phyloP scores from a whole-genome alignment of 2,888 invertebrate genomes.

The Drosophila austrosaltans region DNA sequence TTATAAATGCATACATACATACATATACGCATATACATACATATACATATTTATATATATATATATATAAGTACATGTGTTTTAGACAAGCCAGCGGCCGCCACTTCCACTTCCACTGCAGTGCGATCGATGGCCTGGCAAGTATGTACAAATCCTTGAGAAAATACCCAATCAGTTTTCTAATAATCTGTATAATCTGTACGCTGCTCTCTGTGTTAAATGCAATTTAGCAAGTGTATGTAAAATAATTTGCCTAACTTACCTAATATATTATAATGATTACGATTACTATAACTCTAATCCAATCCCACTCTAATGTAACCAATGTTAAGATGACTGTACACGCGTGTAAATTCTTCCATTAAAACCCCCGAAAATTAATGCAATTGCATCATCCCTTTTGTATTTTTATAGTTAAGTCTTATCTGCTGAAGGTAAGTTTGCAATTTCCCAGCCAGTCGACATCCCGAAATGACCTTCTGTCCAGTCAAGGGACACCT shows the following conservation, averaged over 20 bases:
- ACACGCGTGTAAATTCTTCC: slow-evolving; percentile 69
- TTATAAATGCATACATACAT: slow-evolving; percentile 16
- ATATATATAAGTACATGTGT: slow-evolving; percentile 22
- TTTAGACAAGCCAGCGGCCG: slow-evolving; percentile 9
- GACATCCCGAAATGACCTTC: background rate
- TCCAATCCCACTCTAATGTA: slow-evolving; percentile 33
- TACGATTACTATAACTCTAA: slow-evolving; percentile 40
- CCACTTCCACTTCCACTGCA: background rate
- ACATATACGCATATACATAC: slow-evolving; percentile 12
- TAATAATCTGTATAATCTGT: slow-evolving; percentile 37
- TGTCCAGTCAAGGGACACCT: background rate
- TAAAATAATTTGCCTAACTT: slow-evolving; percentile 48
- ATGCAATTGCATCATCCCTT: background rate
- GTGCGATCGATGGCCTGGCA: slow-evolving; percentile 5
- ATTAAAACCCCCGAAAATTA: slow-evolving; percentile 56
- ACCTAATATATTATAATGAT: slow-evolving; percentile 39
- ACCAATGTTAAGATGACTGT: slow-evolving; percentile 51
- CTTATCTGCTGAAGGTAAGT: background rate
- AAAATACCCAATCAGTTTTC: slow-evolving; percentile 23
- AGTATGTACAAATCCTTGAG: slow-evolving; percentile 37
- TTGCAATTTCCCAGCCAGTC: background rate
- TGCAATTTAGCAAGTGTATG: slow-evolving; percentile 64
- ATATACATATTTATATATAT: slow-evolving; percentile 16
- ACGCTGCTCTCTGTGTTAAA: slow-evolving; percentile 67
- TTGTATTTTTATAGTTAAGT: background rate